Evolutionary conservation across 2,888 invertebrate genomes (phyloP).

Genomic region (Pelosia muscerda): DNA sequence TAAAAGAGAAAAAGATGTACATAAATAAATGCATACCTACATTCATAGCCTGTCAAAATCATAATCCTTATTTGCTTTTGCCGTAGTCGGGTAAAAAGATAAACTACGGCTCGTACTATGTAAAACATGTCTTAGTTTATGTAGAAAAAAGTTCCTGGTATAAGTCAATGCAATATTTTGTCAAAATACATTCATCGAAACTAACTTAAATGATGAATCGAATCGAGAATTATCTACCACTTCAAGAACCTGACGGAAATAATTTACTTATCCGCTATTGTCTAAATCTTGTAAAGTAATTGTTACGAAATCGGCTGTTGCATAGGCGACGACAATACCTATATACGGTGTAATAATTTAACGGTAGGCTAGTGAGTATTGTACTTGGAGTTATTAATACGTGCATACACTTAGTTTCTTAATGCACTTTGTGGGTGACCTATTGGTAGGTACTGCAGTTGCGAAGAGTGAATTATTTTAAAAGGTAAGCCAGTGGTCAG

Average conservation of each 20-base stretch:
- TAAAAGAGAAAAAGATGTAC: too few species aligned
- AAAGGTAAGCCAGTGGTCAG: too few species aligned
- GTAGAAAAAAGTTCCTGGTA: too few species aligned
- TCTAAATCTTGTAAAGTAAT: background rate
- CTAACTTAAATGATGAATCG: background rate
- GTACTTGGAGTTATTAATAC: background rate
- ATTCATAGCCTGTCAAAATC: too few species aligned
- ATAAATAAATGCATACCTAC: too few species aligned
- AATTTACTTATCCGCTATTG: background rate
- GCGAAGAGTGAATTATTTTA: too few species aligned
- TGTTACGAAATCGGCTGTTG: background rate
- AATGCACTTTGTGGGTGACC: background rate
- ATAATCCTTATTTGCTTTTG: too few species aligned
- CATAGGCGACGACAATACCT: background rate
- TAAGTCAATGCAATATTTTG: too few species aligned
- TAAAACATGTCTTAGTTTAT: too few species aligned
- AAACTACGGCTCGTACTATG: too few species aligned
- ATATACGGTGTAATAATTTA: background rate
- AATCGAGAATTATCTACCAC: background rate
- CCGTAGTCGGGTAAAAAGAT: too few species aligned
- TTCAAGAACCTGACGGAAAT: background rate
- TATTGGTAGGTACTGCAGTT: too few species aligned
- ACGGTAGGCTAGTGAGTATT: background rate
- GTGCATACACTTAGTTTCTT: background rate
- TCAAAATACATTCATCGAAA: background rate